These are phyloP conservation scores for Heliconius cydno DNA, from an alignment of 2,888 invertebrate species.

Conservation along the genomic window DNA sequence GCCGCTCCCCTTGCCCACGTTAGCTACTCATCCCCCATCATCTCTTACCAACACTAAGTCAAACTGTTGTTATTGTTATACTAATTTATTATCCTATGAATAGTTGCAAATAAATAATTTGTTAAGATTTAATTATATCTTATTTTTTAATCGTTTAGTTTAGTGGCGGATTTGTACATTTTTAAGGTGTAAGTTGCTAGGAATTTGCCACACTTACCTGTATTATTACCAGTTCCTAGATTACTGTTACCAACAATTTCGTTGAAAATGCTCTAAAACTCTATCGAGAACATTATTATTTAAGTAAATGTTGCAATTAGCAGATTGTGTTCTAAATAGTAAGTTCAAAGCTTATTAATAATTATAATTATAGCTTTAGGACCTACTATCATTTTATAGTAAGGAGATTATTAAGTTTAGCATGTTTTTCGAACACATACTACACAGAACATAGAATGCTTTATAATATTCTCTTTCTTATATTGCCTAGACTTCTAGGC, in stretches of 20 bases:
- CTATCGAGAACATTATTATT: background rate
- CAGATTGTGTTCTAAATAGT: too few relatives aligned
- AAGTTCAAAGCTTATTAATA: too few relatives aligned
- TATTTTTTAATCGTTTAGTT: background rate
- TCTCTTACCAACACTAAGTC: conserved; percentile 73
- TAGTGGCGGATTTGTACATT: background rate
- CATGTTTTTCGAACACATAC: too few relatives aligned
- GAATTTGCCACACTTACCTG: background rate
- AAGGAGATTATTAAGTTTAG: background rate
- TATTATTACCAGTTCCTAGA: background rate
- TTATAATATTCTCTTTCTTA: too few relatives aligned
- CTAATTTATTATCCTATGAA: conserved; percentile 52
- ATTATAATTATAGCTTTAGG: too few relatives aligned
- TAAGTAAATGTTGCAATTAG: too few relatives aligned
- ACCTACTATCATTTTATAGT: background rate
- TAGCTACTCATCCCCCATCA: conserved; percentile 67
- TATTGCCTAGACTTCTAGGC: too few relatives aligned
- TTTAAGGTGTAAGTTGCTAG: background rate
- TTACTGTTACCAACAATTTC: background rate
- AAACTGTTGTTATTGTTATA: conserved; percentile 42
- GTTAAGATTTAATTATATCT: conserved; percentile 49
- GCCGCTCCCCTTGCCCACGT: conserved; percentile 60
- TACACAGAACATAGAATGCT: too few relatives aligned
- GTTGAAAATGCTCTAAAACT: background rate
- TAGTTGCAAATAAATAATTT: conserved; percentile 59